These are phyloP conservation scores for Myiothlypis chrysogaster DNA, from an alignment of 2,797 vertebrate species.

Conservation along the genomic window DNA sequence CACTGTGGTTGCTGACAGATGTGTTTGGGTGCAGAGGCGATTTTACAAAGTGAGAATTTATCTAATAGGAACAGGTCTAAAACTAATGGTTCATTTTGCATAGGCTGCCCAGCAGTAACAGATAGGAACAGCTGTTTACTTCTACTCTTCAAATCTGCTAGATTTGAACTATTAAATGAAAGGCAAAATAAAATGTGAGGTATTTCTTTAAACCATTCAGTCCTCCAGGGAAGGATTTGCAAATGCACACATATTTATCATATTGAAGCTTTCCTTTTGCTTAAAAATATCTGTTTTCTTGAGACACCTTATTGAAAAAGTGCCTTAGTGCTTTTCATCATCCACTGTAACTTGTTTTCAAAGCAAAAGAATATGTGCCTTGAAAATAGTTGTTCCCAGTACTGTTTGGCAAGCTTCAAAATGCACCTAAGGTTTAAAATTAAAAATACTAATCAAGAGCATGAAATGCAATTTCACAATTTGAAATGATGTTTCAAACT, in stretches of 20 bases:
- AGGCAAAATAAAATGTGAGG: constrained; percentile 12
- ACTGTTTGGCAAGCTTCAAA: background rate
- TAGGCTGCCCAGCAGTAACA: background rate
- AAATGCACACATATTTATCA: background rate
- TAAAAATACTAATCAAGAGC: background rate
- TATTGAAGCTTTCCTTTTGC: background rate
- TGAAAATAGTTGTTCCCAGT: background rate
- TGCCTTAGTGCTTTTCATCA: background rate
- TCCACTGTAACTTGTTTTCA: background rate
- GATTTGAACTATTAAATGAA: constrained; percentile 13
- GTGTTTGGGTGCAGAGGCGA: constrained; percentile 11
- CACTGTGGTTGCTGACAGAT: background rate
- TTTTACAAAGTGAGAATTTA: constrained; percentile 12
- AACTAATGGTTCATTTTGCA: background rate
- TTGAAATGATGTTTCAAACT: background rate
- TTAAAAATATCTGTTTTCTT: constrained; percentile 16
- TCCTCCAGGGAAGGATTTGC: background rate
- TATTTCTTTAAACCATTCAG: background rate
- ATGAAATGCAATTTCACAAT: background rate
- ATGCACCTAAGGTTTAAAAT: background rate
- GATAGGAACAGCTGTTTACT: background rate
- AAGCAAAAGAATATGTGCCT: background rate
- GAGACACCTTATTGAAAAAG: background rate
- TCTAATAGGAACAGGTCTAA: background rate
- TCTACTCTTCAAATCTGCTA: background rate